A percentile compares a stretch with the other conserved stretches of the same genome.
These are phyloP conservation scores for Drosophila tanythrix DNA, from an alignment of 2,888 invertebrate species.

Conservation along the genomic window DNA sequence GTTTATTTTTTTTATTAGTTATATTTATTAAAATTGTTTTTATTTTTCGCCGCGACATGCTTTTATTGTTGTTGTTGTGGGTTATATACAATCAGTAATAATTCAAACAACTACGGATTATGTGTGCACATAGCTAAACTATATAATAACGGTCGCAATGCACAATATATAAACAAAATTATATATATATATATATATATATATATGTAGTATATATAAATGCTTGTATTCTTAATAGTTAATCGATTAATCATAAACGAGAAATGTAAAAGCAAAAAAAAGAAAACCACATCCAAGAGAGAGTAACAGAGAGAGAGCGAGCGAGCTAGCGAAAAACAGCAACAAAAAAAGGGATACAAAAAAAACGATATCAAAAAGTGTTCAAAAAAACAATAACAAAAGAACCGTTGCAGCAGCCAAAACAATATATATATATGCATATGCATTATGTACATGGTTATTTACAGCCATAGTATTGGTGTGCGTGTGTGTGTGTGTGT, in stretches of 20 bases:
- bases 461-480: slow-evolving; percentile 1
- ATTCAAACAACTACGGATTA: slow-evolving; percentile 36
- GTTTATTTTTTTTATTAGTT: slow-evolving; percentile 13
- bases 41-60: slow-evolving; percentile 36
- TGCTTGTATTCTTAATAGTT: slow-evolving; percentile 15
- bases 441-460: slow-evolving; percentile 12
- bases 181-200: slow-evolving; percentile 1
- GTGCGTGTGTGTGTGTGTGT: slow-evolving; percentile 6
- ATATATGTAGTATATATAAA: slow-evolving; percentile 1
- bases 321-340: background rate
- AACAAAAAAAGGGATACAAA: slow-evolving; percentile 4
- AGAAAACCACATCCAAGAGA: slow-evolving; percentile 45
- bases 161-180: slow-evolving; percentile 8
- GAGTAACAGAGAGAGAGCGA: slow-evolving; percentile 4
- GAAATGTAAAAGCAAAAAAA: slow-evolving; percentile 14
- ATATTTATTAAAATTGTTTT: background rate
- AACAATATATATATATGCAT: slow-evolving; percentile 23
- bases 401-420: slow-evolving; percentile 14
- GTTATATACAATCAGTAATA: slow-evolving; percentile 44
- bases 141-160: slow-evolving; percentile 9
- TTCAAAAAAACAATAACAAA: slow-evolving; percentile 26
- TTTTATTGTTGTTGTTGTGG: slow-evolving; percentile 5
- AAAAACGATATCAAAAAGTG: slow-evolving; percentile 20
- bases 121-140: slow-evolving; percentile 13
- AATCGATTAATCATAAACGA: slow-evolving; percentile 48